Conservation (phyloP, 1,140 invertebrate species). For the Pseudomyrmex cubaensis region DNA sequence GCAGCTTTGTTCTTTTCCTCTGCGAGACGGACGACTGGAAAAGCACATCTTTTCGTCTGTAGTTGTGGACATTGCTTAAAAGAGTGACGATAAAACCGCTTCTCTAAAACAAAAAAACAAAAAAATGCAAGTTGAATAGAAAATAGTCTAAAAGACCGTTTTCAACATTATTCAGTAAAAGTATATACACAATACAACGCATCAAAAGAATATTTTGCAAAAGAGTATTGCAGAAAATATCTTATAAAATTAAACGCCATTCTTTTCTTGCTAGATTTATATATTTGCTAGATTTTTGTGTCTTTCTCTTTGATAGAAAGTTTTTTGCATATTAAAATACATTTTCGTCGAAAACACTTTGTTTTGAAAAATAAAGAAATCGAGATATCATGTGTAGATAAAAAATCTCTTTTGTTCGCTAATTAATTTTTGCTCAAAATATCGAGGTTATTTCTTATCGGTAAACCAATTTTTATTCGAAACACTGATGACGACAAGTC, state of each 20-base stretch:
- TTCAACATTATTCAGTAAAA: neutral
- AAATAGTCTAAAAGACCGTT: neutral
- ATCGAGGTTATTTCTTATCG: too few relatives aligned
- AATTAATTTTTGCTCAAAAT: too few relatives aligned
- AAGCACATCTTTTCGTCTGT: constrained; percentile 25
- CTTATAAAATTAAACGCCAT: neutral
- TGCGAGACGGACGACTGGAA: constrained; percentile 21
- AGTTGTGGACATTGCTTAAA: neutral
- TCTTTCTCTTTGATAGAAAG: neutral
- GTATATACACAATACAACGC: neutral
- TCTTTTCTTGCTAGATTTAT: neutral
- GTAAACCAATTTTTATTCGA: neutral
- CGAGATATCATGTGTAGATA: too few relatives aligned
- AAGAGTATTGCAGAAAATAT: too few relatives aligned
- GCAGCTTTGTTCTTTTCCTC: constrained; percentile 32
- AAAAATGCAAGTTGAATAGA: neutral
- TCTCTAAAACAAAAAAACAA: constrained; percentile 3
- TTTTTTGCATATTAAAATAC: neutral
- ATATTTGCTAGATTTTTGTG: neutral
- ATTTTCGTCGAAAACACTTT: neutral
- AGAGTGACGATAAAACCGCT: constrained; percentile 26
- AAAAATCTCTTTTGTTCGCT: too few relatives aligned
- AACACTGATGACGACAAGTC: constrained; percentile 6
- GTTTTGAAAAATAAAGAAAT: neutral
- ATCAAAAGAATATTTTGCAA: neutral